Evolutionary conservation across 2,888 invertebrate genomes (phyloP).

Genomic region (Bimastos eiseni): DNA sequence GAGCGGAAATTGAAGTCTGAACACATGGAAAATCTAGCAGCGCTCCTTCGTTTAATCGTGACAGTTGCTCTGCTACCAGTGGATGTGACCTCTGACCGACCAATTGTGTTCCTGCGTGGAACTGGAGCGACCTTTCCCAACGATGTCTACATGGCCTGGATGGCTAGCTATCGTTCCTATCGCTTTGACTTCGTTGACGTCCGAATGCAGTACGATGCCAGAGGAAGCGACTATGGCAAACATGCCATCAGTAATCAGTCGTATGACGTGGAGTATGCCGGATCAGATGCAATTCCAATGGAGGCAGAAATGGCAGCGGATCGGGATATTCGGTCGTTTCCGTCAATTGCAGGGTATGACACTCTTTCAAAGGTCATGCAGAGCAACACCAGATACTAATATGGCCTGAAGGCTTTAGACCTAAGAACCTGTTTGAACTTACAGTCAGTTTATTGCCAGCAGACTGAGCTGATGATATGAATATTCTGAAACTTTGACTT

Average conservation of each 20-base stretch:
- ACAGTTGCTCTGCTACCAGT: not conserved
- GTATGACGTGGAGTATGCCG: not conserved
- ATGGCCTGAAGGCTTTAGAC: too few species aligned
- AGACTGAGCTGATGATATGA: too few species aligned
- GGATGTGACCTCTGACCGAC: not conserved
- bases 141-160: conserved; percentile 36
- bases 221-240: conserved; percentile 25
- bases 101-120: conserved; percentile 20
- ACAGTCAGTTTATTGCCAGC: too few species aligned
- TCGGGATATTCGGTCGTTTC: too few species aligned
- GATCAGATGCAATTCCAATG: not conserved
- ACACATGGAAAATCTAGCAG: not conserved
- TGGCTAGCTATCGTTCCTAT: conserved; percentile 27
- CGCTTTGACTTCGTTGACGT: conserved; percentile 20
- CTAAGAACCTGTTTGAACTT: too few species aligned
- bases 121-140: conserved; percentile 40
- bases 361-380: conserved; percentile 16
- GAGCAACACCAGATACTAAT: too few species aligned
- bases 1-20: not conserved
- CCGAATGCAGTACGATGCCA: conserved; percentile 16
- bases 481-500: too few species aligned
- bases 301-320: not conserved
- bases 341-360: too few species aligned
- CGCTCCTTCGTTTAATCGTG: not conserved
- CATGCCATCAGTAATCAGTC: not conserved